A percentile compares a stretch with the other conserved stretches of the same genome.
These are phyloP conservation scores for Pseudopodoces humilis DNA, from an alignment of 2,113 vertebrate species.

Conservation along the genomic window DNA sequence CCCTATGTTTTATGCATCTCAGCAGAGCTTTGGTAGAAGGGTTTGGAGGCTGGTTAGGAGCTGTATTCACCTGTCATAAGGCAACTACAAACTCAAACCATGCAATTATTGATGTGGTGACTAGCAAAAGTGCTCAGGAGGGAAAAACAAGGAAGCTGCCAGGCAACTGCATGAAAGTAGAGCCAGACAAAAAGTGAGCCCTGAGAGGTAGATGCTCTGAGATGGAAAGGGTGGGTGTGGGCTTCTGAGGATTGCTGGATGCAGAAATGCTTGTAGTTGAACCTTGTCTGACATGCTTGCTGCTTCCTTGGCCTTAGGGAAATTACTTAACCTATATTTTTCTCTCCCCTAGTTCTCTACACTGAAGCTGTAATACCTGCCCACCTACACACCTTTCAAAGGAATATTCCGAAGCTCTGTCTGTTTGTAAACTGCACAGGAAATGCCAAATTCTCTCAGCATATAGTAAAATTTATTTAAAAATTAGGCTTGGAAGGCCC, in stretches of 20 bases:
- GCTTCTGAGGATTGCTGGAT: background rate
- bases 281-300: background rate
- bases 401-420: background rate
- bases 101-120: background rate
- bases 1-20: background rate
- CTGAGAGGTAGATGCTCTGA: background rate
- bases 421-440: background rate
- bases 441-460: background rate
- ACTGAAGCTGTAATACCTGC: constrained; percentile 13
- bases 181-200: background rate
- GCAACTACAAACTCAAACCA: background rate
- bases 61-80: background rate
- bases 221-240: background rate
- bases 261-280: background rate
- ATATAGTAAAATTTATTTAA: background rate
- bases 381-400: constrained; percentile 19
- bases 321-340: background rate
- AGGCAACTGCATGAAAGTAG: background rate
- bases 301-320: constrained; percentile 24
- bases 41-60: background rate
- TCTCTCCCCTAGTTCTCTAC: background rate
- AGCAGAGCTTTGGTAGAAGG: background rate
- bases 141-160: background rate
- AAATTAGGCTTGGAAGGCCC: background rate
- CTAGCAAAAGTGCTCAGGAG: background rate